phyloP scores from a whole-genome alignment of 2,888 invertebrate species.

The Drosophila seclusa region DNA sequence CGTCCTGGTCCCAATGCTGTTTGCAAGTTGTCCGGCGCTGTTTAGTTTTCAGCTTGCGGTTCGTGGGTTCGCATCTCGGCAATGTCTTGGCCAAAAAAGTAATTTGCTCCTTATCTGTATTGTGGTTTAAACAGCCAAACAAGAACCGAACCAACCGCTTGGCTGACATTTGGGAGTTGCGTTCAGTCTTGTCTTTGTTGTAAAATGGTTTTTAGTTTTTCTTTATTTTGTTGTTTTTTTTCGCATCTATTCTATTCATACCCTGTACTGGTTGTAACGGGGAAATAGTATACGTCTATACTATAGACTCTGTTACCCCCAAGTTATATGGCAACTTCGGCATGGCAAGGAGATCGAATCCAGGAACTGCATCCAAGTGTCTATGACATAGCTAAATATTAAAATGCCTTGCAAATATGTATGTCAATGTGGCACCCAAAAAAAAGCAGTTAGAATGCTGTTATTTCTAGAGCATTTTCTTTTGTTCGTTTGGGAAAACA shows the following conservation, averaged over 20 bases:
- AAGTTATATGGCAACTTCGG: not conserved
- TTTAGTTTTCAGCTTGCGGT: constrained; percentile 72
- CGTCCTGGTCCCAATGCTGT: not conserved
- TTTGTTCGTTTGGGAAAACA: not conserved
- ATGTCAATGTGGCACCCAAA: no score
- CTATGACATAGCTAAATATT: not conserved
- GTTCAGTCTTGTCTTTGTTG: constrained; percentile 27
- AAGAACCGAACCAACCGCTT: constrained; percentile 35
- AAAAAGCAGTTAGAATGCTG: no score
- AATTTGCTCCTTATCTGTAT: constrained; percentile 79
- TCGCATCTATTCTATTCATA: not conserved
- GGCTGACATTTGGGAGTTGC: constrained; percentile 35
- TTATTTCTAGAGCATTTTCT: no score
- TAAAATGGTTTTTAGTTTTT: constrained; percentile 33
- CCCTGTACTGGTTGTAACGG: not conserved
- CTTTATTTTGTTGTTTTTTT: constrained; percentile 29
- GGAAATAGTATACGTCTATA: not conserved
- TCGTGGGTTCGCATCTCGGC: constrained; percentile 63
- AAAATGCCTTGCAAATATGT: not conserved
- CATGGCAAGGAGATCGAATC: not conserved
- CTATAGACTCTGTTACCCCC: not conserved
- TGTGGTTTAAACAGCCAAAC: constrained; percentile 74
- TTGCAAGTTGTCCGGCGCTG: constrained; percentile 47
- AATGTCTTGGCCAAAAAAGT: constrained; percentile 79
- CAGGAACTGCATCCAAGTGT: not conserved